These are phyloP conservation scores for Rana temporaria DNA, from an alignment of 2,113 vertebrate genomes.

Conservation along the genomic window DNA sequence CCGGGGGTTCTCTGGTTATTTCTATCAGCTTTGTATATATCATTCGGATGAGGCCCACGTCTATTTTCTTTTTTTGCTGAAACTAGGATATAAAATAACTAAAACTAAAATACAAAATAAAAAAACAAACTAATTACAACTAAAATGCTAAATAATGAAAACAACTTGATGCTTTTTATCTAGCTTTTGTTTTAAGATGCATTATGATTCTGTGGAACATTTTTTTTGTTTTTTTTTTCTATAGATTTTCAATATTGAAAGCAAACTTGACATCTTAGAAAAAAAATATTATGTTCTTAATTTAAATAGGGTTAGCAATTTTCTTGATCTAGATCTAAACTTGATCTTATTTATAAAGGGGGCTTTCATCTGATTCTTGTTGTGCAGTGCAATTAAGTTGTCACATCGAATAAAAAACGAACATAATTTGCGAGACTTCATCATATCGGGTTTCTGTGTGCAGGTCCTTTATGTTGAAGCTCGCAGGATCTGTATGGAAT, in stretches of 20 bases:
- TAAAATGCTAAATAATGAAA: too few relatives aligned
- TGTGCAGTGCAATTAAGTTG: slow-evolving; percentile 77
- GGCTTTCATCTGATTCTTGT: slow-evolving; percentile 77
- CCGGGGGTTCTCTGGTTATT: too few relatives aligned
- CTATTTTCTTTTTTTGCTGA: too few relatives aligned
- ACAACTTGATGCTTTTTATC: not conserved
- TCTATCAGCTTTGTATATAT: too few relatives aligned
- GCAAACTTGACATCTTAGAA: slow-evolving; percentile 1
- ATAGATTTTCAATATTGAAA: not conserved
- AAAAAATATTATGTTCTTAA: slow-evolving; percentile 42
- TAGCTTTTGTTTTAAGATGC: not conserved
- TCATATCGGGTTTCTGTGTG: slow-evolving; percentile 76
- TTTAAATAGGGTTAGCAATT: slow-evolving; percentile 50
- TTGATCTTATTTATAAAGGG: slow-evolving; percentile 69
- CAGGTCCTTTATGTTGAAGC: slow-evolving; percentile 61
- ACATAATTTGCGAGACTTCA: slow-evolving; percentile 69
- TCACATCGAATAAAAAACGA: slow-evolving; percentile 75
- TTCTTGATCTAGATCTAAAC: slow-evolving; percentile 46
- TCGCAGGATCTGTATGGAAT: slow-evolving; percentile 70
- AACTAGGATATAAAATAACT: too few relatives aligned
- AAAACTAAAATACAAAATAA: too few relatives aligned
- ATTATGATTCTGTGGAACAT: not conserved
- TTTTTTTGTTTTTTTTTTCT: not conserved
- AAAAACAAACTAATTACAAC: too few relatives aligned
- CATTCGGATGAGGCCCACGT: too few relatives aligned